Conservation (phyloP, 2,888 invertebrate species). For the Anthrax anthrax region DNA sequence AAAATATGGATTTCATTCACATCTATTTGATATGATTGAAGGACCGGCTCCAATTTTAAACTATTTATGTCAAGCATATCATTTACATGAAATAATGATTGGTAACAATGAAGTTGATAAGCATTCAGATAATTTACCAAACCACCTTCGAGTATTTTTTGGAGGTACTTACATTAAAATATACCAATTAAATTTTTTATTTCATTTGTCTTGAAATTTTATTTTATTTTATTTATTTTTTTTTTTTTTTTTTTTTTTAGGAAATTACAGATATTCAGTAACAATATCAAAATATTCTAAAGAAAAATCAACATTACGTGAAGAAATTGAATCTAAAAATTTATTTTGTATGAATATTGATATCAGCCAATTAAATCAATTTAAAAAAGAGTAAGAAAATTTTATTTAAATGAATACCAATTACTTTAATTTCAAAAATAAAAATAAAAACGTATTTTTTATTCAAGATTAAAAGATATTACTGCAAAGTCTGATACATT, state of each 20-base stretch:
- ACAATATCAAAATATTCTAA: constrained; percentile 50
- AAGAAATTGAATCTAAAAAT: constrained; percentile 38
- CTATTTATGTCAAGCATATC: constrained; percentile 50
- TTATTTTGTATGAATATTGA: constrained; percentile 46
- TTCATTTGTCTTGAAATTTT: neutral
- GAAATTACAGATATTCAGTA: constrained; percentile 42
- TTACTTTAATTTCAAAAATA: constrained; percentile 22
- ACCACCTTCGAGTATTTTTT: constrained; percentile 43
- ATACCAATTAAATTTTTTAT: neutral
- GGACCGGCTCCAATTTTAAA: constrained; percentile 55
- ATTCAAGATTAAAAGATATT: constrained; percentile 14
- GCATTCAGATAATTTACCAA: constrained; percentile 44
- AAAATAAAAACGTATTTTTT: constrained; percentile 24
- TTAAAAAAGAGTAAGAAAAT: constrained; percentile 23
- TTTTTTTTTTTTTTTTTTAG: constrained; percentile 27
- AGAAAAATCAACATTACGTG: constrained; percentile 43
- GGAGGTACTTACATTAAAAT: constrained; percentile 39
- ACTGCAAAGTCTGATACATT: constrained; percentile 16
- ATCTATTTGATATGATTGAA: constrained; percentile 48
- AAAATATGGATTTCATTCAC: constrained; percentile 48
- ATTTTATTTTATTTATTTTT: neutral
- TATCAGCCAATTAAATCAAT: constrained; percentile 31
- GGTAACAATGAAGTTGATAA: constrained; percentile 48
- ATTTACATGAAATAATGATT: constrained; percentile 55
- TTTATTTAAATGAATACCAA: too few species aligned